Evolutionary conservation across 2,113 vertebrate genomes (phyloP).

Genomic region (Scortum barcoo): DNA sequence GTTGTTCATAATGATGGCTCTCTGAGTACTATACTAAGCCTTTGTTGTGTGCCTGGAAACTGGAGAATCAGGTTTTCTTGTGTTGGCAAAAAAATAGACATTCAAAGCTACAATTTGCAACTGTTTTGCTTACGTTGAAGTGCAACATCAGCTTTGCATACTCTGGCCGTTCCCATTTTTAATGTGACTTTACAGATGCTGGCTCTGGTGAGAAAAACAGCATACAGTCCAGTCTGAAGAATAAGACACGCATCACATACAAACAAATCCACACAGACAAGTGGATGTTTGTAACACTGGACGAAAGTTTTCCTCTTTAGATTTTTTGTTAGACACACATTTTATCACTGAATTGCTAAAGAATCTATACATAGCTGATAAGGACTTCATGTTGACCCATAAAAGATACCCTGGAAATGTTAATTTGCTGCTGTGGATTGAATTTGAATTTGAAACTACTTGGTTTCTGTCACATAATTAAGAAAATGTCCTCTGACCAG

Average conservation of each 20-base stretch:
- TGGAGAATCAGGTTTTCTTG: neutral
- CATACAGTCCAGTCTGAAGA: neutral
- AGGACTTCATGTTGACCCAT: neutral
- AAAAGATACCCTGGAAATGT: neutral
- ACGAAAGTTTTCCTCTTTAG: neutral
- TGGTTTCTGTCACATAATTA: neutral
- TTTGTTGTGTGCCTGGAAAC: conserved; percentile 7
- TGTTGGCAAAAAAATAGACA: neutral
- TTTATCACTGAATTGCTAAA: neutral
- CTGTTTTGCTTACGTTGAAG: neutral
- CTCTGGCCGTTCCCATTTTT: neutral
- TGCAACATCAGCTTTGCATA: neutral
- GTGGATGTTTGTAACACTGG: neutral
- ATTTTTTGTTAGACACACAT: neutral
- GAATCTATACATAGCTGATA: neutral
- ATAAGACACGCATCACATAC: neutral
- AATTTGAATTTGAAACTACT: neutral
- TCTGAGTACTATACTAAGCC: neutral
- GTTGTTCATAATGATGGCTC: neutral
- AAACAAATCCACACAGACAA: neutral
- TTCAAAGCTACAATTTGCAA: conserved; percentile 12
- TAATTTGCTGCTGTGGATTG: neutral
- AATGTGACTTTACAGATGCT: conserved; percentile 1
- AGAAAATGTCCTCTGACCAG: conserved; percentile 8
- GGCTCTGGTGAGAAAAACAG: neutral